Evolutionary conservation across 1,140 invertebrate genomes (phyloP).

Genomic region (Sminthurinus signatus): DNA sequence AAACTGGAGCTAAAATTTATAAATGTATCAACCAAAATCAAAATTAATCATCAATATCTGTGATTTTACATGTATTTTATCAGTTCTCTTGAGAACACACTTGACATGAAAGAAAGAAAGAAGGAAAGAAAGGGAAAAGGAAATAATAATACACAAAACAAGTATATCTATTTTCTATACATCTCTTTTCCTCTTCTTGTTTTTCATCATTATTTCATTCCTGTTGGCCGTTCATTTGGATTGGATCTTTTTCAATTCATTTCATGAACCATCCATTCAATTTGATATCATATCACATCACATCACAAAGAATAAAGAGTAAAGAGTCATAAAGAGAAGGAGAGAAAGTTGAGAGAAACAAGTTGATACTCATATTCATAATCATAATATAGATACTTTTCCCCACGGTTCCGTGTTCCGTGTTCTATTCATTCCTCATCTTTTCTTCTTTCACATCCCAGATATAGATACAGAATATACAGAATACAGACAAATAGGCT

Average conservation of each 20-base stretch:
- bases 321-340: slow-evolving; percentile 10
- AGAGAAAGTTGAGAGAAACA: not conserved
- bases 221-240: not conserved
- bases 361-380: not conserved
- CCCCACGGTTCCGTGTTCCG: not conserved
- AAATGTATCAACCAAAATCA: too few relatives aligned
- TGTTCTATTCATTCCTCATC: not conserved
- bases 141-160: slow-evolving; percentile 2
- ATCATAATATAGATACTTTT: not conserved
- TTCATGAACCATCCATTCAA: not conserved
- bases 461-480: too few relatives aligned
- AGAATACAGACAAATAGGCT: not conserved
- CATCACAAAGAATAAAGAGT: not conserved
- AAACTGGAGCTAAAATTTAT: too few relatives aligned
- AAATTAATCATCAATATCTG: too few relatives aligned
- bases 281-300: slow-evolving; percentile 11
- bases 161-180: too few relatives aligned
- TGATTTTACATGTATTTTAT: too few relatives aligned
- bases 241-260: not conserved
- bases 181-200: too few relatives aligned
- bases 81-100: too few relatives aligned
- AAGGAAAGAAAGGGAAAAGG: not conserved
- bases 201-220: not conserved
- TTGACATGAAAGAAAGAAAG: too few relatives aligned
- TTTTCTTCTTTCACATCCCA: slow-evolving; percentile 6